Base-by-base conservation (phyloP, 2,113 vertebrate genomes). In the Xiphophorus couchianus region DNA sequence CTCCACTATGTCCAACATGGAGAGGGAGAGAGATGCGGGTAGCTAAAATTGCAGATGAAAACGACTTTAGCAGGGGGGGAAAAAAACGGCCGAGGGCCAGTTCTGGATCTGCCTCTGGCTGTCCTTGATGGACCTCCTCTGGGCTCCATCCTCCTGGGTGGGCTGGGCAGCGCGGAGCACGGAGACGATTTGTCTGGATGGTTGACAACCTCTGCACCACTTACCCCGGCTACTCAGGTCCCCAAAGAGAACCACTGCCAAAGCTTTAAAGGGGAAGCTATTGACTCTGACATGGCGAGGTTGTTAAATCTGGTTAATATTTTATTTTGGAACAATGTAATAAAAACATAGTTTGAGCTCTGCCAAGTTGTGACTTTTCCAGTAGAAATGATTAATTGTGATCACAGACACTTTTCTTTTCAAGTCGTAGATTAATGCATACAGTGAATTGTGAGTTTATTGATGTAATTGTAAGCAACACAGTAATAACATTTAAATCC, bases 61-160 rank as follows among this genome's bases (percentile, higher is more conserved):
- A 75, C n/a, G 66, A 37, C 81, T 78, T 66, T 71, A 62, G 33
- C 61, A 29, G 66, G 70, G 69, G 58, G 33, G n/a, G 69, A 66
- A 37, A 63, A 67, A 80, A 77, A 83, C 70, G 78, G 81, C 78
- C 69, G 35, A 84, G 78, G 84, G 77, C 86, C 87, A 77, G 81
- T 68, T 78, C 69, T 80, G 80, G 73, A 81, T 83, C 77, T 71
- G 86, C 90, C 83, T 86, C 77, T 85, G 88, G 85, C 83, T 87
- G 89, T 90, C 89, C 89, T 89, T 89, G 87, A 88, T 66, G 62
- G 80, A 88, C 81, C 86, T 84, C 76, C 85, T 85, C 76, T 58
- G 42, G 83, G 80, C 76, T 78, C 58, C 67, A 80, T 64, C 73
- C 84, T 86, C 84, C 86, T 70, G 88, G 88, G 90, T 90, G 91